These are phyloP conservation scores for Anhinga rufa DNA, from an alignment of 2,113 vertebrate species.

Conservation along the genomic window DNA sequence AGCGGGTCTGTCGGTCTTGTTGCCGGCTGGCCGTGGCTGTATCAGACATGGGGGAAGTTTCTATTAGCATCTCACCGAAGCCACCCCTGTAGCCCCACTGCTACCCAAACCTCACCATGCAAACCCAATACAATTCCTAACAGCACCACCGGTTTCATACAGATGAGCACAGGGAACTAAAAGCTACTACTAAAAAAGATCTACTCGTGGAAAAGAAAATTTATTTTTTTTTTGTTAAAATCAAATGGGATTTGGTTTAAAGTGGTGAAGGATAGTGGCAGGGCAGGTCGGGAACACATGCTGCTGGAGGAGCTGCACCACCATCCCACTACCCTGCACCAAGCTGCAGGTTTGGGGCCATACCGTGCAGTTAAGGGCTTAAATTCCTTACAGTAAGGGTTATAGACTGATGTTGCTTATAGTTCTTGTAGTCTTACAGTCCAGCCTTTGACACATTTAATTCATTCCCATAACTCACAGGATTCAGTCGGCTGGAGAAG, in stretches of 20 bases:
- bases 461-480: not conserved
- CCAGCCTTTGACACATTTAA: not conserved
- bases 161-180: no score
- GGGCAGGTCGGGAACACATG: rapidly evolving
- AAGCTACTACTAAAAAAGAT: not conserved
- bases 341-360: rapidly evolving
- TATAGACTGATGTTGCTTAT: rapidly evolving
- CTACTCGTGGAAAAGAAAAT: not conserved
- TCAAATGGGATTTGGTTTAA: not conserved
- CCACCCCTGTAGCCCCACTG: no score
- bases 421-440: rapidly evolving
- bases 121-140: no score
- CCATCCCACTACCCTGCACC: not conserved
- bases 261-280: not conserved
- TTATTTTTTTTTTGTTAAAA: rapidly evolving
- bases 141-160: not conserved
- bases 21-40: no score
- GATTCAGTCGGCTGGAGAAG: not conserved
- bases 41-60: no score
- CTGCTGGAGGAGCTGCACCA: not conserved
- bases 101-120: no score
- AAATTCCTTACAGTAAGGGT: not conserved
- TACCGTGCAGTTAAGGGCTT: not conserved
- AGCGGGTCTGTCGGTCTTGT: no score
- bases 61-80: no score